phyloP scores from a whole-genome alignment of 2,797 vertebrate species.

The Rhinatrema bivittatum region DNA sequence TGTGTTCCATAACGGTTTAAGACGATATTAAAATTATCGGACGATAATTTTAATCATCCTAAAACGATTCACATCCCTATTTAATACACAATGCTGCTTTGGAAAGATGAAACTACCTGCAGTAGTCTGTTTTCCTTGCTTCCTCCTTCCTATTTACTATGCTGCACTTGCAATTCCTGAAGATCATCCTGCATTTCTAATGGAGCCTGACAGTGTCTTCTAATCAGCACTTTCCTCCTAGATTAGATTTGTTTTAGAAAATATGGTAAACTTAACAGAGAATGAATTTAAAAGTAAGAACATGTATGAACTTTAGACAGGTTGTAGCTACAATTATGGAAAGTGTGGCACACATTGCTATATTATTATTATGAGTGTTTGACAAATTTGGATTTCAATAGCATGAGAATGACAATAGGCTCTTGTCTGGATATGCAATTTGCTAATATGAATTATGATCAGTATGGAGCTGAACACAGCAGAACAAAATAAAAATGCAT shows the following conservation, averaged over 20 bases:
- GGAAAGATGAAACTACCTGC: too few species aligned
- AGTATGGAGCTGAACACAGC: neutral
- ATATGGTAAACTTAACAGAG: neutral
- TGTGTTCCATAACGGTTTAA: too few species aligned
- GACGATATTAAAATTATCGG: too few species aligned
- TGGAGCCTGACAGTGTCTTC: neutral
- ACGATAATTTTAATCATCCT: too few species aligned
- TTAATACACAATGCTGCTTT: too few species aligned
- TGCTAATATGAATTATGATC: neutral
- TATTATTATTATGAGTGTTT: neutral
- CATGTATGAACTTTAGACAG: slow-evolving; percentile 1
- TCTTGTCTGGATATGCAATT: neutral
- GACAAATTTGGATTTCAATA: neutral
- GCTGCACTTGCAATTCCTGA: too few species aligned
- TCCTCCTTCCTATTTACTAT: too few species aligned
- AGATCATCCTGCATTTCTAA: too few species aligned
- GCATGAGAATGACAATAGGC: neutral
- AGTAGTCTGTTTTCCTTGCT: too few species aligned
- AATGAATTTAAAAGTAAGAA: neutral
- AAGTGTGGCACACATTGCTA: neutral
- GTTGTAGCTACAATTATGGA: neutral
- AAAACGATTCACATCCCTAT: too few species aligned
- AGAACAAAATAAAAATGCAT: neutral
- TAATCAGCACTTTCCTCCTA: neutral
- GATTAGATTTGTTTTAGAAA: slow-evolving; percentile 3